Base-by-base conservation (phyloP, 2,797 vertebrate genomes). In the Macropus fuliginosus region DNA sequence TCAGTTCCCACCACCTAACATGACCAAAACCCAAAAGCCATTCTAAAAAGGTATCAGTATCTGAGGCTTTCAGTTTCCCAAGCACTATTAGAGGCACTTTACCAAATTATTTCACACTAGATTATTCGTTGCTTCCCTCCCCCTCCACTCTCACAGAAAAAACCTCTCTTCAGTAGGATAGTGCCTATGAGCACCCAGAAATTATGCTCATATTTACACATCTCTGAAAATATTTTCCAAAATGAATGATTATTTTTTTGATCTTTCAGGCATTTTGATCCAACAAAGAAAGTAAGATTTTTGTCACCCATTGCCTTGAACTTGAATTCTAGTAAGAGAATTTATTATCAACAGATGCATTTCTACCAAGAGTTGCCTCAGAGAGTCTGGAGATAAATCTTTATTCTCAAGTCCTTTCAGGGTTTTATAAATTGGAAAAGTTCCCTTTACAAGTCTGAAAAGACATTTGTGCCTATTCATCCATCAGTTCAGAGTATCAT, bases 21-120 rank as follows among this genome's bases (percentile, higher is more conserved):
- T 92, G 90, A 90, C 8, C 81, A 55, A 93, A n/a, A 95, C n/a
- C 3, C 62, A 93, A 93, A 95, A 90, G 12, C n/a, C 46, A 90
- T 62, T 74, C n/a, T 54, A 55, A 94, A 96, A 90, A 93, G 62
- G 1, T 0, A 93, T 91, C 34, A 93, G 1, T 46, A 4, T 74
- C 16, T 34, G 90, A 93, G 89, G 11, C 28, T 5, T 1, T 87
- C 91, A 55, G 90, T 59, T 21, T 91, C 31, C 16, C 81, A 52
- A n/a, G 56, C 18, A 56, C 1, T 90, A 34, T 93, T 5, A 52
- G 93, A 93, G 90, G 13, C 27, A 24, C 55, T 59, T 56, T 91
- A 96, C 29, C 34, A 87, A 89, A 89, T 52, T 62, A 90, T 46
- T 56, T 18, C 90, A 18, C 28, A 54, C 52, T 5, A 56, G 24